Base-by-base conservation (phyloP, 2,888 invertebrate species). In the Endotricha flammealis region DNA sequence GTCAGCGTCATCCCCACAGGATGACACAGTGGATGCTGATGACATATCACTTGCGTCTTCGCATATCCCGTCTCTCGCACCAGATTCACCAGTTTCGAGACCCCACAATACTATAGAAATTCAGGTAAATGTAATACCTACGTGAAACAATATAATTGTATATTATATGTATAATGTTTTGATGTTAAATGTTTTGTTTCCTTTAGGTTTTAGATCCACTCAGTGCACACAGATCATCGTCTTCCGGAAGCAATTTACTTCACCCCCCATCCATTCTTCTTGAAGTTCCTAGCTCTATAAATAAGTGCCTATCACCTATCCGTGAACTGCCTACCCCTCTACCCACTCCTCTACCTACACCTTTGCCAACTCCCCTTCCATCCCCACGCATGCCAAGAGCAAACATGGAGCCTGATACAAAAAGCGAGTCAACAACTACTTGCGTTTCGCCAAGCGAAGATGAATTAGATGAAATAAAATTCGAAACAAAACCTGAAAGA, bases 221-320 rank as follows among this genome's bases (percentile, higher is more conserved):
- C 29, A 92, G 89, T 56, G 91, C 91, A 33, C 91, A 92, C 64
- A 91, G 91, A 67, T 85, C 87, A 12, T 72, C 82, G 30, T 68
- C 83, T 29, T 69, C 85, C 31, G 88, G 89, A 37, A 88, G 89
- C 58, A 92, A 90, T 64, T 78, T 91, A 30, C 82, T 92, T 24
- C 92, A 93, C 66, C 92, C 92, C 36, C 92, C 93, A 22, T 91
- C 92, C 23, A 93, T 94, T 50, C 88, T 93, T 16, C 87, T 94
- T 36, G 94, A 94, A 87, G 92, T 93, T 52, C 93, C 94, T 24
- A 90, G 90, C 67, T 82, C 88, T 59, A 91, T 91, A 56, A 92
- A 91, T 64, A 92, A 92, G 76, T 94, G 93, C 81, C 88, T 94
- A 48, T 93, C 93, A 32, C 94, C 94, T 0, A 94, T 94, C 48